A percentile compares a stretch with the other conserved stretches of the same genome.
Evolutionary conservation across 2,797 vertebrate genomes (phyloP).

Genomic region (Scleropages formosus): DNA sequence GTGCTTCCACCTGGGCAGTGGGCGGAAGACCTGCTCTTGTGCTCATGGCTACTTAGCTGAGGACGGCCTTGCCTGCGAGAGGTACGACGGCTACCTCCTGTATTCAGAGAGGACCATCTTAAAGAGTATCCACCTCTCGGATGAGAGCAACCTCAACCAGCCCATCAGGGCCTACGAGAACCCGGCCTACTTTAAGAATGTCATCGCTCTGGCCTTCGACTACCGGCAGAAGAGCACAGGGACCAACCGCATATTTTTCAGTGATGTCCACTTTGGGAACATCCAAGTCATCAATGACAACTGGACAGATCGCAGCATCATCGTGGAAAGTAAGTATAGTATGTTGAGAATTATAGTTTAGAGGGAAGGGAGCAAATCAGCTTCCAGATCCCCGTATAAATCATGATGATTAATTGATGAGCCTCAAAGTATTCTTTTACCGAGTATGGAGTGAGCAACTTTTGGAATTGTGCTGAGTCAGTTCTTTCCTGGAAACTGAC

Average conservation of each 20-base stretch:
- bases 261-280: conserved; percentile 82
- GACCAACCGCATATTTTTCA: conserved; percentile 79
- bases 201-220: conserved; percentile 79
- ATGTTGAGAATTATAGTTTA: neutral
- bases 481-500: neutral
- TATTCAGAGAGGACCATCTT: conserved; percentile 79
- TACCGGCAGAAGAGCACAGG: conserved; percentile 68
- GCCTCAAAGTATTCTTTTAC: neutral
- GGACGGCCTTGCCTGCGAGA: conserved; percentile 70
- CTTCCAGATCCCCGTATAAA: neutral
- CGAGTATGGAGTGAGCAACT: neutral
- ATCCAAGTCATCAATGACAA: conserved; percentile 82
- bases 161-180: conserved; percentile 76
- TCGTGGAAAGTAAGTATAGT: conserved; percentile 77
- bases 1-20: conserved; percentile 73
- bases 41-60: conserved; percentile 76
- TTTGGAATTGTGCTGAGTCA: neutral
- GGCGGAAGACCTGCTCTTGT: conserved; percentile 68
- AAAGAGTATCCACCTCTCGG: conserved; percentile 78
- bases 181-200: conserved; percentile 76
- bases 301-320: conserved; percentile 73
- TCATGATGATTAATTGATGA: conserved; percentile 13
- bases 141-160: conserved; percentile 74
- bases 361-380: neutral
- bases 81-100: conserved; percentile 77